Percentiles rank a stretch among this genome's conserved stretches.
Evolutionary conservation across 2,888 invertebrate species (phyloP).

Genomic region (Coelogynopora nodosa): DNA sequence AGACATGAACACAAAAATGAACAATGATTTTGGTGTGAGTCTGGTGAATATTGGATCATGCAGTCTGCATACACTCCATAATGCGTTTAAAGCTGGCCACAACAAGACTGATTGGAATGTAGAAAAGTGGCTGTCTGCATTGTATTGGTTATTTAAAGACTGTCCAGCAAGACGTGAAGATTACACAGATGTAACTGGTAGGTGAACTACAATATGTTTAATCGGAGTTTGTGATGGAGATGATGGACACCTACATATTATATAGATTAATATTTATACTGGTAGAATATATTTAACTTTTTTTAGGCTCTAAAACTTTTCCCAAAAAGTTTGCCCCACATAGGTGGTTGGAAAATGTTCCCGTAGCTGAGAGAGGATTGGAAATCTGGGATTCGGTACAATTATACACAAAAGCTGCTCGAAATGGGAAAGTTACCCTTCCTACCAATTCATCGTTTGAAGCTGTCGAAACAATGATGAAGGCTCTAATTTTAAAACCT

Average conservation of each 20-base stretch:
- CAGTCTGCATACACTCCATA: not conserved
- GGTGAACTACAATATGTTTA: not conserved
- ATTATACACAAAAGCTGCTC: not conserved
- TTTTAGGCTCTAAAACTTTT: not conserved
- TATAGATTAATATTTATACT: not conserved
- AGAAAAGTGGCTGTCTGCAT: not conserved
- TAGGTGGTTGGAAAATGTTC: slow-evolving; percentile 40
- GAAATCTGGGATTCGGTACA: not conserved
- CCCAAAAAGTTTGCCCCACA: slow-evolving; percentile 29
- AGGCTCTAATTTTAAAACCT: not conserved
- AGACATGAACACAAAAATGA: not conserved
- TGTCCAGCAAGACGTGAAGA: not conserved
- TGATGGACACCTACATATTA: not conserved
- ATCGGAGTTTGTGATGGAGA: not conserved
- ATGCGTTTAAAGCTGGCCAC: not conserved
- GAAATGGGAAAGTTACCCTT: not conserved
- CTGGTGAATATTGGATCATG: not conserved
- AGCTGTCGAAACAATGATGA: not conserved
- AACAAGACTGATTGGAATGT: not conserved
- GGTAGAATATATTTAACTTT: not conserved
- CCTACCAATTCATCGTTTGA: not conserved
- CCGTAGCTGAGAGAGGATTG: slow-evolving; percentile 22
- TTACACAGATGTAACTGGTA: not conserved
- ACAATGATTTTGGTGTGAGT: not conserved
- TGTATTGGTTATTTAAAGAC: not conserved